These are phyloP conservation scores for Podiceps cristatus DNA, from an alignment of 2,113 vertebrate genomes.

Conservation along the genomic window DNA sequence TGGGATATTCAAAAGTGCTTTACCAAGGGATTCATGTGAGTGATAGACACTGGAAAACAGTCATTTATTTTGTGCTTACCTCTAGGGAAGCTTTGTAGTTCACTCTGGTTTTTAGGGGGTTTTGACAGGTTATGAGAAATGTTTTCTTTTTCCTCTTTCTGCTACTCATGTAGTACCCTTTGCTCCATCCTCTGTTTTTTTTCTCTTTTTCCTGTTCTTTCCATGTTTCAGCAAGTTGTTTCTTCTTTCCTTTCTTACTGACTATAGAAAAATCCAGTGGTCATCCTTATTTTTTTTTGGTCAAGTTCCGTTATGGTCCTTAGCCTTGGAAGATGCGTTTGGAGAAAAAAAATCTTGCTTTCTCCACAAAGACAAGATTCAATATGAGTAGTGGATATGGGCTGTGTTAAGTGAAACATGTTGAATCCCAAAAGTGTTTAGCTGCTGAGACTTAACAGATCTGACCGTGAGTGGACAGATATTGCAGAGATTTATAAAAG, in stretches of 20 bases:
- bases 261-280: neutral
- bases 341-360: neutral
- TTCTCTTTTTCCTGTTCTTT: neutral
- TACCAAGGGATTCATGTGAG: neutral
- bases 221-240: neutral
- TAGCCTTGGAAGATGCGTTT: neutral
- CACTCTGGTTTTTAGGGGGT: neutral
- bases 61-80: neutral
- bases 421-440: neutral
- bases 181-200: neutral
- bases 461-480: neutral
- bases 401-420: neutral
- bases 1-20: neutral
- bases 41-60: neutral
- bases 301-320: neutral
- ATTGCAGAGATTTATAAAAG: neutral
- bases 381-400: neutral
- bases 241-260: neutral
- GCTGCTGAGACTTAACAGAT: neutral
- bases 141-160: neutral
- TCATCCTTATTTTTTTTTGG: neutral
- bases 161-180: fast-evolving
- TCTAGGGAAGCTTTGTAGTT: neutral
- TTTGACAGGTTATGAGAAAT: neutral
- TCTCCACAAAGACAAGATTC: neutral